Evolutionary conservation across 2,888 invertebrate species (phyloP).

Genomic region (Pheosia gnoma): DNA sequence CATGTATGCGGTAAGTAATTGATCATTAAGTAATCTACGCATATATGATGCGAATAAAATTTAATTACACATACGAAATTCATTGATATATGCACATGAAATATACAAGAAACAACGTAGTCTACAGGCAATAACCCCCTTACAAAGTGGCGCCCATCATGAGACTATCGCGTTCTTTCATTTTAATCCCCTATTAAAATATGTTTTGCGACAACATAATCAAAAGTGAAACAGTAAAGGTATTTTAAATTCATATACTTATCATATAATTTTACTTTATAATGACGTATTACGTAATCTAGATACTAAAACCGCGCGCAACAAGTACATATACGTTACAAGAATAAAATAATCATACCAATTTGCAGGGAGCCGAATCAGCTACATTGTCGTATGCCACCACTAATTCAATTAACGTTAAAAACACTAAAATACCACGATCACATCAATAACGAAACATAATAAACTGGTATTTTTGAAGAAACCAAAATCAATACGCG

Average conservation of each 20-base stretch:
- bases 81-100: background rate
- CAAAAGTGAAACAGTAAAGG: background rate
- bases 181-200: background rate
- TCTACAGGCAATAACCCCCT: background rate
- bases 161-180: slow-evolving; percentile 13
- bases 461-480: slow-evolving; percentile 31
- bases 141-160: slow-evolving; percentile 37
- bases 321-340: slow-evolving; percentile 63
- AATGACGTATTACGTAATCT: slow-evolving; percentile 71
- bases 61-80: too few species aligned
- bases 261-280: slow-evolving; percentile 41
- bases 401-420: slow-evolving; percentile 53
- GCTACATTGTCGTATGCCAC: slow-evolving; percentile 66
- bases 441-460: slow-evolving; percentile 46
- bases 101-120: background rate
- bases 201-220: background rate
- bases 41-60: too few species aligned
- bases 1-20: too few species aligned
- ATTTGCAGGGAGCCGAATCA: slow-evolving; percentile 31
- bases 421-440: slow-evolving; percentile 49
- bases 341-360: slow-evolving; percentile 61
- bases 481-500: slow-evolving; percentile 22
- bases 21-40: background rate
- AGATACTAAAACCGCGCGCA: slow-evolving; percentile 60
- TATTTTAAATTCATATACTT: background rate